A percentile compares a stretch with the other conserved stretches of the same genome.
Conservation (phyloP, 2,797 vertebrate species). For the Philypnodon macrostomus region DNA sequence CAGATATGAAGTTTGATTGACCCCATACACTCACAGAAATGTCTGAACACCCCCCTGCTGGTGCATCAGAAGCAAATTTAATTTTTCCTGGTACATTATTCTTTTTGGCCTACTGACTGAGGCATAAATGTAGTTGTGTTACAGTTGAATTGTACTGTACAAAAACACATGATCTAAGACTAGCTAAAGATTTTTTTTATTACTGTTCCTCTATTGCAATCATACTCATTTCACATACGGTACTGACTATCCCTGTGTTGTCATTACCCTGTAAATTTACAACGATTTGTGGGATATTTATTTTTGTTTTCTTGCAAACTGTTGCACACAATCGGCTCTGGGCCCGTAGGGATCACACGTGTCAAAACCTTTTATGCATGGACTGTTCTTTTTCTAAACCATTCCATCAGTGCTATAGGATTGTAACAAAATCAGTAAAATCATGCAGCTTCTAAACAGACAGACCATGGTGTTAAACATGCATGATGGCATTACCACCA, state of each 20-base stretch:
- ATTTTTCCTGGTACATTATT: slow-evolving; percentile 47
- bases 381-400: slow-evolving; percentile 49
- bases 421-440: slow-evolving; percentile 17
- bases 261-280: slow-evolving; percentile 29
- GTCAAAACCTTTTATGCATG: slow-evolving; percentile 42
- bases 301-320: slow-evolving; percentile 64
- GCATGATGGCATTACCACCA: slow-evolving; percentile 51
- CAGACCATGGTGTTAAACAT: slow-evolving; percentile 43
- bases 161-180: slow-evolving; percentile 37
- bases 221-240: slow-evolving; percentile 41
- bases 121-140: slow-evolving; percentile 51
- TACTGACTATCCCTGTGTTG: slow-evolving; percentile 53
- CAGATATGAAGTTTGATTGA: slow-evolving; percentile 27
- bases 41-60: slow-evolving; percentile 30
- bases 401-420: slow-evolving; percentile 58
- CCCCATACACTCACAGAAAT: slow-evolving; percentile 26
- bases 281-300: slow-evolving; percentile 55
- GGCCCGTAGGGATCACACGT: slow-evolving; percentile 21
- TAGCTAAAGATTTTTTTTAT: slow-evolving; percentile 41
- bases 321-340: slow-evolving; percentile 60
- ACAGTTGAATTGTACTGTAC: slow-evolving; percentile 62
- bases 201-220: slow-evolving; percentile 27
- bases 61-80: slow-evolving; percentile 25
- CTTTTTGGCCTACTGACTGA: slow-evolving; percentile 45
- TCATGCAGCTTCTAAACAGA: slow-evolving; percentile 28